Conservation (phyloP, 2,113 vertebrate species). For the Ageneiosus marmoratus region DNA sequence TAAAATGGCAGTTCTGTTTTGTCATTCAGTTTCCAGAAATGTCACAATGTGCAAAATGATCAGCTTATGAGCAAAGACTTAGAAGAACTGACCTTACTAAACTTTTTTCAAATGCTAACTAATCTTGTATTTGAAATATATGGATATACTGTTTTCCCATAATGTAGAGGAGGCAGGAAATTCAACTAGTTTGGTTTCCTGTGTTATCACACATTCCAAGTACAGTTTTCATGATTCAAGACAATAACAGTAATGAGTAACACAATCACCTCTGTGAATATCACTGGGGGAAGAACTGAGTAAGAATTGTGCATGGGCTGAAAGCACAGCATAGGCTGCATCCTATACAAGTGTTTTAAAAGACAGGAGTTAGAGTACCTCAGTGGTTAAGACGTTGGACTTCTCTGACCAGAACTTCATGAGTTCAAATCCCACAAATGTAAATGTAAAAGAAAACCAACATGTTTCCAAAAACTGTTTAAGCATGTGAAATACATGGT, state of each 20-base stretch:
- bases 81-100: not conserved
- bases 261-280: not conserved
- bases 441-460: not conserved
- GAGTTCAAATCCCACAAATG: not conserved
- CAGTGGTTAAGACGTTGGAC: too few species aligned
- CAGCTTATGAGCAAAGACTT: not conserved
- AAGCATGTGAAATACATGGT: not conserved
- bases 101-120: not conserved
- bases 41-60: not conserved
- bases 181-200: slow-evolving; percentile 13
- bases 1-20: not conserved
- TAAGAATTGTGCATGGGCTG: not conserved
- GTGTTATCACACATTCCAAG: not conserved
- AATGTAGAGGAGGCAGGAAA: not conserved
- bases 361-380: too few species aligned
- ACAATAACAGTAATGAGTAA: not conserved
- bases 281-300: not conserved
- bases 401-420: too few species aligned
- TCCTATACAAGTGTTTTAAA: too few species aligned
- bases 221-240: not conserved
- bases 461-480: not conserved
- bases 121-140: not conserved
- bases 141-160: not conserved
- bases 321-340: too few species aligned
- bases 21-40: not conserved